Evolutionary conservation across 1,140 invertebrate genomes (phyloP), one percentile per base, ranked within the genome.

Genomic region (Mizuhopecten yessoensis): DNA sequence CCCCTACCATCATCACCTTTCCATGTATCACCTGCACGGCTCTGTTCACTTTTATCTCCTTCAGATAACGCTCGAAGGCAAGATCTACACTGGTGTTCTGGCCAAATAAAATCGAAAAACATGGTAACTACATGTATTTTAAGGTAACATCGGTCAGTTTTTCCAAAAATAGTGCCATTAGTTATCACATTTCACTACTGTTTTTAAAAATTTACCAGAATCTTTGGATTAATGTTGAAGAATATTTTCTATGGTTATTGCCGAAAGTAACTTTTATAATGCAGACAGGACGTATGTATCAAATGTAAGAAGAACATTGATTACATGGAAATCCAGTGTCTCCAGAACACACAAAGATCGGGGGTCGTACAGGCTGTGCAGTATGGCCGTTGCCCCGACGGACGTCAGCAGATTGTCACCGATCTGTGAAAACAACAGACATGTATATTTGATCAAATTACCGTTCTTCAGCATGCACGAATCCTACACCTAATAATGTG

Each of bases 321-420:
- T 88, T 89, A 93, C 93, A 87, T 89, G 88, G 0, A 94, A 86
- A 34, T 94, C 93, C 3, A 94, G 86, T 9, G 89, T 45, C 33
- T 91, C 89, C 11, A 94, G 9, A 23, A 29, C 88, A 89, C 91
- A 75, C 9, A 34, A 34, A 86, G 89, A 89, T 34, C 91, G 90
- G 0, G 91, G 88, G 33, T 88, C 57, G 11, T 92, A 49, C 34
- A 94, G 86, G 3, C 90, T 88, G 34, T 88, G 88, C 17, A 93
- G 42, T 75, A 94, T 34, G 3, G 86, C 49, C 5, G 92, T 75
- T 1, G 92, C 91, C 15, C 93, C 93, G 33, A 86, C 42, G 10
- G 89, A 92, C 20, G 93, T 93, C 23, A 93, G 86, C 34, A 92
- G 89, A 87, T 94, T 94, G 42, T 93, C 89, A 0, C 94, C 92